Evolutionary conservation across 1,140 invertebrate species (phyloP), one percentile per base, ranked within the genome.

Genomic region (Meteorus sp.): DNA sequence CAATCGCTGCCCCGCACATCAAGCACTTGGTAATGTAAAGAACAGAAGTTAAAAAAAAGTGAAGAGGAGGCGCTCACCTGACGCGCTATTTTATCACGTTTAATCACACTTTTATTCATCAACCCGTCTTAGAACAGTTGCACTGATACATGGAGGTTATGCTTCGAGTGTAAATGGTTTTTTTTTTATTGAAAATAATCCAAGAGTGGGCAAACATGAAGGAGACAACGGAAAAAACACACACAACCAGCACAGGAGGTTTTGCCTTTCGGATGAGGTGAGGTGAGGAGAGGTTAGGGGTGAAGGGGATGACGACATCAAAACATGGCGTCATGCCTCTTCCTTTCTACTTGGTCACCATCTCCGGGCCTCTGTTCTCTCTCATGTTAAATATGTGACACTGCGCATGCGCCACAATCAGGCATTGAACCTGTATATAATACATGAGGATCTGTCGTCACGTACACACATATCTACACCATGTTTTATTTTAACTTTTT

Each of bases 251-350:
- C 60, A 59, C 62, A 65, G 61, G 59, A 59, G 41, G 56, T 57
- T 29, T 33, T 41, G 57, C 60, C 56, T 56, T 56, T 68, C 56
- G 59, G 61, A 68, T 69, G 70, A 70, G 68, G 69, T 67, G 65
- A 66, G 67, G 60, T 61, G 58, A 65, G 65, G 64, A 60, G 58
- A 63, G 65, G 64, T 60, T 63, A 58, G 53, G 52, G 58, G 60
- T 62, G 52, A 45, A 66, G 68, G 69, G 68, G 68, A 68, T 72
- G 73, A 70, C 71, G 70, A 72, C 70, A 72, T 71, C 73, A 77
- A 75, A 76, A 79, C 74, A 76, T 79, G 74, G 76, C 75, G 74
- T 74, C 74, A 65, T 68, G 62, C 56, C 68, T 74, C 67, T 67
- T 69, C 65, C 64, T 66, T n/a, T n/a, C n/a, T n/a, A n/a, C n/a